Base-by-base conservation (phyloP, 2,113 vertebrate genomes). In the Thamnaconus septentrionalis region DNA sequence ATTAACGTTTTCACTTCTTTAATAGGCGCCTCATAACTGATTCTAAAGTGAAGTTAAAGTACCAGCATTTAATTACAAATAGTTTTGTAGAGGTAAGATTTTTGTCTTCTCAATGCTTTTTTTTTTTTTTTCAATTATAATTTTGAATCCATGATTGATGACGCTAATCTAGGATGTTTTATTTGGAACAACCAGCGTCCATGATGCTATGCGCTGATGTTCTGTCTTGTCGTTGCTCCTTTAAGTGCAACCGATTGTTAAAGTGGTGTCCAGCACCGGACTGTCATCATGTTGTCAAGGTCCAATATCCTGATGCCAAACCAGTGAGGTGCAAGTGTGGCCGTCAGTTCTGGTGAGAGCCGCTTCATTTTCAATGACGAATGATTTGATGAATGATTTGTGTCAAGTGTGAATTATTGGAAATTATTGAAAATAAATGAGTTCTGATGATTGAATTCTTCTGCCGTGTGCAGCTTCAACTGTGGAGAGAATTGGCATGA, bases 21-120 rank as follows among this genome's bases (percentile, higher is more conserved):
- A 77, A 43, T 69, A 99, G 97, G 97, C 94, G 96, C 82, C 92
- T 99, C 92, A 99, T 99, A 88, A 98, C 96, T 93, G 97, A 99
- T 93, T 98, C 97, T 79, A 99, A 99, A 94, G 97, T 99, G 91
- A 99, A 99, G 91, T 95, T 98, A 95, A 99, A 99, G 93, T 99
- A 99, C 94, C 97, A 99, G 90, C 97, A 99, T 97, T 95, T 99
- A 97, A 99, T 99, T 92, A 99, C 97, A 57, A 99, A 99, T 97
- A 99, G 97, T 93, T 99, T 99, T 96, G 97, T 99, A 94, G 97
- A 99, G 97, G 97, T 99, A 93, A 96, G 95, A 88, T 66, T 50
- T 58, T 10, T 52, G 3, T 41, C 56, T 67, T 64, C 64, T 64
- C 59, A 31, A 31, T 31, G 18, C 18, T 31, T 31, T 31, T 31